Evolutionary conservation across 1,140 invertebrate genomes (phyloP), one percentile per base, ranked within the genome.

Genomic region (Neocloeon triangulifer): DNA sequence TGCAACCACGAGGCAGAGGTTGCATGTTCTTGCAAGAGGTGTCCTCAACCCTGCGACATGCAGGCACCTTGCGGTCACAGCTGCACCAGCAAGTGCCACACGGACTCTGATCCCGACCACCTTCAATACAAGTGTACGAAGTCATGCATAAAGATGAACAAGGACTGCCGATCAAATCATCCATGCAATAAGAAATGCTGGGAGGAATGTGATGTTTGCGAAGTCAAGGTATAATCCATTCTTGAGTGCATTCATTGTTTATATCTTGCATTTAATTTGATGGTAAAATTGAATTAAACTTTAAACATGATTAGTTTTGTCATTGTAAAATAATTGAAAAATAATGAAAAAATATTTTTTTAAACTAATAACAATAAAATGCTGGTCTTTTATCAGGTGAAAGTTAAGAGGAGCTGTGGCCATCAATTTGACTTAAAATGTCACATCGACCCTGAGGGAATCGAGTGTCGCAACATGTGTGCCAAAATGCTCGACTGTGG

Each of bases 1-100:
- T 66, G 62, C 44, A 45, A 41, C n/a, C 63, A 66, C 38, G 37
- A 50, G 43, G 15, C 14, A 2, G 25, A 19, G 10, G 23, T 32
- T 17, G 9, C 10, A 17, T 35, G 34, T 19, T 18, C 12, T 35
- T 15, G 14, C 15, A 9, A 16, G 13, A 29, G 19, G 9, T 37
- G 36, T 25, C 25, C 3, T 13, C 13, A 9, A 5, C 5, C 15
- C n/a, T 32, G 31, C 13, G 31, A 32, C 16, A 14, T 10, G 12
- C 16, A 22, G n/a, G 15, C 25, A 6, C 31, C 15, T 10, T 32
- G 31, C 25, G 31, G 31, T 6, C 31, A 32, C 25, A 19, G 10
- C 2, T 32, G 31, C 19, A 7, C 5, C 1, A 22, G 13, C 5
- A 32, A 32, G n/a, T 32, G 31, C 10, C 31, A 32, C 25, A 22